These are phyloP conservation scores for Megalonaias nervosa DNA, from an alignment of 1,140 invertebrate species.

Conservation along the genomic window DNA sequence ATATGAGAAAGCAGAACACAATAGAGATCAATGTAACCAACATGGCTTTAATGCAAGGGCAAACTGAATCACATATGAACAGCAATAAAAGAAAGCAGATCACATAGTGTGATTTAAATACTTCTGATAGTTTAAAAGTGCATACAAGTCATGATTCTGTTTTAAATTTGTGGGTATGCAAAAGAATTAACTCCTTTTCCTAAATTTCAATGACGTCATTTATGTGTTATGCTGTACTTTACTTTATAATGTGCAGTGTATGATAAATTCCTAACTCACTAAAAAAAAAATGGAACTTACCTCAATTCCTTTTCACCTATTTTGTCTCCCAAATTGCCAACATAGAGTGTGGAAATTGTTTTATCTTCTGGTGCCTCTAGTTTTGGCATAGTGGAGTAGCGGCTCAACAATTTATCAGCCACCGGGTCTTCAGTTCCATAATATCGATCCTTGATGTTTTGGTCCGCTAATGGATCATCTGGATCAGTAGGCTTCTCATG, in stretches of 20 bases:
- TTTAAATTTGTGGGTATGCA: too few species aligned
- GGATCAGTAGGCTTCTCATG: slow-evolving; percentile 99
- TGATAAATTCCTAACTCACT: background rate
- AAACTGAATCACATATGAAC: too few species aligned
- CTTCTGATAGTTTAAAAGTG: too few species aligned
- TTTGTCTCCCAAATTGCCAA: slow-evolving; percentile 90
- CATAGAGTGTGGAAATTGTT: slow-evolving; percentile 96
- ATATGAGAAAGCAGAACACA: too few species aligned
- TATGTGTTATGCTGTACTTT: background rate
- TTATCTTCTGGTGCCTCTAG: slow-evolving; percentile 96
- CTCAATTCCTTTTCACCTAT: slow-evolving; percentile 92
- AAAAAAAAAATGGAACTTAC: slow-evolving; percentile 63
- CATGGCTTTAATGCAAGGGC: too few species aligned
- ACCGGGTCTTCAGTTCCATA: slow-evolving; percentile 99
- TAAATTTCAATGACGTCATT: too few species aligned
- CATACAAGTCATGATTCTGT: too few species aligned
- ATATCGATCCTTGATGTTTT: slow-evolving; percentile 99
- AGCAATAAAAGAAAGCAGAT: too few species aligned
- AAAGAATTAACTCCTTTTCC: too few species aligned
- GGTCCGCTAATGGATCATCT: slow-evolving; percentile 98
- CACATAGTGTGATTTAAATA: too few species aligned
- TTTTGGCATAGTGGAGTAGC: slow-evolving; percentile 93
- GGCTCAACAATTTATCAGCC: slow-evolving; percentile 95
- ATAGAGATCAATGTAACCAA: too few species aligned
- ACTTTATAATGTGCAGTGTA: background rate